Evolutionary conservation across 2,888 invertebrate genomes (phyloP), one percentile per base, ranked within the genome.

Genomic region (Lordiphosa fenestrarum): DNA sequence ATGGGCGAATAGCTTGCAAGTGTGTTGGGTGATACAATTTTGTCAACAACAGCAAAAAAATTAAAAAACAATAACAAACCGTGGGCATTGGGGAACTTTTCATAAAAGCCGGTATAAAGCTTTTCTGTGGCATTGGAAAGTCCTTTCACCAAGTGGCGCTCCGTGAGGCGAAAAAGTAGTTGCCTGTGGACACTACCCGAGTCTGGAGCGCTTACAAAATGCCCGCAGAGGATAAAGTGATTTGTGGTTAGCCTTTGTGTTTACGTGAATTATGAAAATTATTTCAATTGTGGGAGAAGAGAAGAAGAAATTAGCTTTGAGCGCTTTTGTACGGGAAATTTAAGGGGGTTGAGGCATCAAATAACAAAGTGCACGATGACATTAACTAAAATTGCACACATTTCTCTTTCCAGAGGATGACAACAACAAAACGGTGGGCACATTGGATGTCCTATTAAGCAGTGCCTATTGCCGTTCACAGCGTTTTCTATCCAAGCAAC

Each of bases 391-490:
- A 6, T 23, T 23, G 1, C 23, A 23, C 19, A 19, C 3, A 19
- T 21, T 19, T 39, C 35, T n/a, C 9, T 53, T 78, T 86, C 2
- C 78, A 89, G 90, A 89, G 69, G 88, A 89, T 63, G 89, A 89
- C 53, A 9, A 30, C 30, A 89, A 88, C 15, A 15, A 15, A 15
- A 15, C 2, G 65, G 86, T 86, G 12, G 94, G 95, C 47, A 96
- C 97, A 0, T 91, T 97, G 80, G 97, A 98, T 88, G 95, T 95
- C 30, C 91, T 97, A 52, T 91, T 97, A 33, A 95, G 95, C 66
- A 95, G 94, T 36, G 95, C 96, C 0, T 98, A 97, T 90, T 96
- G 97, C 86, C 93, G 97, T 63, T 97, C 97, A 37, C 98, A 98
- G 90, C 93, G 96, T 81, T 96, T 95, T 88, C 92, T 99, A 33